Evolutionary conservation across 2,797 vertebrate species (phyloP).

Genomic region (Tokudaia tokunoshimensis): DNA sequence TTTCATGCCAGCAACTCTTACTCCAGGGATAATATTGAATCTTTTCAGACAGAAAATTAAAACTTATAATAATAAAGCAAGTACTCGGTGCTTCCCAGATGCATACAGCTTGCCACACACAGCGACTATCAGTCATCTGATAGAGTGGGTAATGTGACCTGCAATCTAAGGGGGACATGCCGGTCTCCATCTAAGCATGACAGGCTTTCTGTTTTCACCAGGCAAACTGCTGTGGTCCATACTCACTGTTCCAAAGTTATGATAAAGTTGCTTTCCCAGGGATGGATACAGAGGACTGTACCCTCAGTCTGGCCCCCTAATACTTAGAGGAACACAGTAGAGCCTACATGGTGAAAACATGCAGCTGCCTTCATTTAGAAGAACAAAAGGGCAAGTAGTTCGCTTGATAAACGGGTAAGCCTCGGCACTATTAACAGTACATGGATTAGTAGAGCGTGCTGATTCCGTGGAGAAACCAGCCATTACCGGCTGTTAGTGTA

Average conservation of each 20-base stretch:
- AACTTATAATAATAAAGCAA: conserved; percentile 71
- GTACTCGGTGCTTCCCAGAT: conserved; percentile 67
- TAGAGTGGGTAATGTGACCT: conserved; percentile 24
- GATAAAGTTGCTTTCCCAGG: background rate
- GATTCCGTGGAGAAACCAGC: conserved; percentile 1
- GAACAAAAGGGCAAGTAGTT: background rate
- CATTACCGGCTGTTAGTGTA: background rate
- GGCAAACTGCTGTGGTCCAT: conserved; percentile 4
- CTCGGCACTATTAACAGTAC: background rate
- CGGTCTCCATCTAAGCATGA: conserved; percentile 44
- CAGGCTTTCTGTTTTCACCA: conserved; percentile 46
- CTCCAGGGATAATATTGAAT: conserved; percentile 64
- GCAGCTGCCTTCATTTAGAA: background rate
- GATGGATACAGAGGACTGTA: background rate
- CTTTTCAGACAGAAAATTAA: conserved; percentile 75
- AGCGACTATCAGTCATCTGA: conserved; percentile 8
- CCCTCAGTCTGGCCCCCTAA: background rate
- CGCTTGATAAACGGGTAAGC: background rate
- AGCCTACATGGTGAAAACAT: background rate
- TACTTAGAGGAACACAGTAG: background rate
- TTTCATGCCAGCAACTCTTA: conserved; percentile 82
- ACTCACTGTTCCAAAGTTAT: background rate
- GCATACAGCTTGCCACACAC: conserved; percentile 50
- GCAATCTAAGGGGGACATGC: conserved; percentile 48
- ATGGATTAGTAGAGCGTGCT: background rate